Evolutionary conservation across 2,797 vertebrate species (phyloP).

Genomic region (Lutjanus campechanus): DNA sequence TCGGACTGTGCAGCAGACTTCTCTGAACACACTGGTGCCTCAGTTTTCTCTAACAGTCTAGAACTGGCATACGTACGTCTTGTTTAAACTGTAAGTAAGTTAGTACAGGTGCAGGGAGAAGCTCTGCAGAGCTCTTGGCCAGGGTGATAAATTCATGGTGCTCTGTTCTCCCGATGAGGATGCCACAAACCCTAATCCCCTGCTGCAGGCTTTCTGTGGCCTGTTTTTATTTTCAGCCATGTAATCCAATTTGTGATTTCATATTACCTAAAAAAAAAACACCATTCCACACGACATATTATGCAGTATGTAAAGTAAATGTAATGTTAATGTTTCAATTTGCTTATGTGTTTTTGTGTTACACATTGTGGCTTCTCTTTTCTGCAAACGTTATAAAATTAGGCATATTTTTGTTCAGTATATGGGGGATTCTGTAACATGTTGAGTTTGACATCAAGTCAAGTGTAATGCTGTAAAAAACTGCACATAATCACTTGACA

Average conservation of each 20-base stretch:
- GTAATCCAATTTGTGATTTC: neutral
- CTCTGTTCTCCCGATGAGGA: constrained; percentile 1
- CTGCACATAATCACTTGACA: too few species aligned
- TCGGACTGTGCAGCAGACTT: too few species aligned
- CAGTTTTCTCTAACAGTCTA: neutral
- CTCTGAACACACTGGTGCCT: neutral
- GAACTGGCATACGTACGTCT: neutral
- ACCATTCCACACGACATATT: neutral
- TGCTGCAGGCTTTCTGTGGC: constrained; percentile 1
- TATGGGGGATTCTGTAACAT: neutral
- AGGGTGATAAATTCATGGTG: neutral
- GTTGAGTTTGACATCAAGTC: neutral
- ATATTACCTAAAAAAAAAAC: neutral
- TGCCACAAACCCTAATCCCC: neutral
- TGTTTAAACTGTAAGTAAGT: neutral
- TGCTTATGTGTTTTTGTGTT: neutral
- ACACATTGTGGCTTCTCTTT: too few species aligned
- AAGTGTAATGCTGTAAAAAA: too few species aligned
- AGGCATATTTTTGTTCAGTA: neutral
- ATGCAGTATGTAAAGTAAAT: neutral
- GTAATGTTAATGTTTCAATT: neutral
- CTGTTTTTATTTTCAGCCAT: neutral
- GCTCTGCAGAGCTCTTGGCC: constrained; percentile 7
- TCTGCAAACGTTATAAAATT: too few species aligned
- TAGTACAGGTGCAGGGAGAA: neutral